Conservation (phyloP, 2,888 invertebrate species). For the Ophraella communa region DNA sequence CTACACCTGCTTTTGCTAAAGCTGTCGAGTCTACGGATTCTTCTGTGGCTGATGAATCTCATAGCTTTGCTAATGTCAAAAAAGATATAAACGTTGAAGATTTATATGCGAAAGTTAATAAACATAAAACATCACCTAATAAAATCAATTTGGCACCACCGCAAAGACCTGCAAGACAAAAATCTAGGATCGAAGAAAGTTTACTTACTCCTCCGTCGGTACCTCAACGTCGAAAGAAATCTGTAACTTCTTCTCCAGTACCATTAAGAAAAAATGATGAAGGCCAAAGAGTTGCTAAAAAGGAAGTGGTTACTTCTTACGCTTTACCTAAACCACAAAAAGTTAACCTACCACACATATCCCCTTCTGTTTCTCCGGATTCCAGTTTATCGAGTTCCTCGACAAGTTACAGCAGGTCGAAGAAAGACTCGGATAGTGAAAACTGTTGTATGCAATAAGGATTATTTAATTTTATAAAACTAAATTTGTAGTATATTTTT, state of each 20-base stretch:
- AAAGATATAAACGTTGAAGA: constrained; percentile 36
- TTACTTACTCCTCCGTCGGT: constrained; percentile 32
- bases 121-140: neutral
- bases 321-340: constrained; percentile 42
- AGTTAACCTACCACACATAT: constrained; percentile 15
- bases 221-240: constrained; percentile 43
- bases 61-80: neutral
- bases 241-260: constrained; percentile 44
- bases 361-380: constrained; percentile 19
- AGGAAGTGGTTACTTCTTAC: constrained; percentile 43
- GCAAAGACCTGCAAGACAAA: constrained; percentile 47
- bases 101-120: constrained; percentile 47
- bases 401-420: constrained; percentile 26
- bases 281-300: constrained; percentile 40
- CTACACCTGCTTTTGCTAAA: constrained; percentile 21
- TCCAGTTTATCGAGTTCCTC: constrained; percentile 26
- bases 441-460: constrained; percentile 55
- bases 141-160: constrained; percentile 28
- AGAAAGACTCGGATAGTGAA: constrained; percentile 44
- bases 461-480: constrained; percentile 54
- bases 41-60: constrained; percentile 16
- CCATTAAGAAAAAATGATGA: constrained; percentile 37
- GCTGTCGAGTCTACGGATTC: constrained; percentile 30
- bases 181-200: constrained; percentile 32
- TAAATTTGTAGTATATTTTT: constrained; percentile 33